Evolutionary conservation across 2,797 vertebrate species (phyloP), one percentile per base, ranked within the genome.

Genomic region (Oryzias dopingdopingensis): DNA sequence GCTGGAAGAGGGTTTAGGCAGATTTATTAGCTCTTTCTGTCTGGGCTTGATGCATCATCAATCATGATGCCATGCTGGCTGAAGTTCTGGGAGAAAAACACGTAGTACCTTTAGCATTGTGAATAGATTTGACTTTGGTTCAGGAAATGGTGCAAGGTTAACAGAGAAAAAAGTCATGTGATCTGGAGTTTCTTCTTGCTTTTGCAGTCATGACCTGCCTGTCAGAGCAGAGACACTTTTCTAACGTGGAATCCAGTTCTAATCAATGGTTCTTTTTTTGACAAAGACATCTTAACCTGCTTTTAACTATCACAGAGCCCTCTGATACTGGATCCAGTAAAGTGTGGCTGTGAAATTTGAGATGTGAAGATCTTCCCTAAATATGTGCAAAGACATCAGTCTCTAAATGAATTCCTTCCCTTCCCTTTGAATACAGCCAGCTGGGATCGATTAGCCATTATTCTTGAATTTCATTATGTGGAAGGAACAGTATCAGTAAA

Each of bases 371-470:
- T 78, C 70, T 78, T 63, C 75, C 65, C 49, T 64, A 70, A 72
- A 85, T 85, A 86, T 84, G 86, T 83, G 82, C 84, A 81, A 88
- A 86, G 75, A 85, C 83, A 88, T 88, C 86, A 86, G 75, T 75
- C 65, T 72, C 52, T 71, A 68, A 65, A 65, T 63, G 32, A 37
- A 70, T 62, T 62, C 67, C 78, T 77, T 77, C 69, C 76, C 65
- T 72, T 62, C 57, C 57, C 76, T 70, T 79, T 78, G 76, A 72
- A 67, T 65, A 63, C 51, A 32, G 60, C 18, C 41, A 59, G 49
- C 32, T 16, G 26, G 7, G 72, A 84, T 88, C 80, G 77, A 86
- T 86, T 67, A 65, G 82, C 83, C 76, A 83, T 88, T 84, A 86
- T 84, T 79, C 81, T 87, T 82, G 67, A 72, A 77, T 87, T 86